Evolutionary conservation across 2,797 vertebrate genomes (phyloP).

Genomic region (Bradypodion pumilum): DNA sequence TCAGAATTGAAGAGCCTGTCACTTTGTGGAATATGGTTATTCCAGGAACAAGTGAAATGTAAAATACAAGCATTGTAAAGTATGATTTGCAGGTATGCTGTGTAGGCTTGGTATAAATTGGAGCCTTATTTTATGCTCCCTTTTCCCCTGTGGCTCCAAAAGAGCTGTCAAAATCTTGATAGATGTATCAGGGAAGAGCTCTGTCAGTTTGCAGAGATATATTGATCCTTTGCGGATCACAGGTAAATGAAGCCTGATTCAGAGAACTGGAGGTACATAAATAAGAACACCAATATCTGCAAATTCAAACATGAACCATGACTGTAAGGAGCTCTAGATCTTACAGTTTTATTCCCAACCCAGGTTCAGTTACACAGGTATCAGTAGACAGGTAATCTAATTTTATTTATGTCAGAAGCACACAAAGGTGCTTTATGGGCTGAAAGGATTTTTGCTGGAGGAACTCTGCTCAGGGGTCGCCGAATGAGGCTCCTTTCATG

Average conservation of each 20-base stretch:
- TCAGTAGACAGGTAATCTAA: neutral
- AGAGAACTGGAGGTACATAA: conserved; percentile 25
- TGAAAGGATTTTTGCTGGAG: too few species aligned
- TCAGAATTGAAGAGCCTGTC: neutral
- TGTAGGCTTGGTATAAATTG: neutral
- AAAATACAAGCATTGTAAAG: neutral
- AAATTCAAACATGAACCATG: neutral
- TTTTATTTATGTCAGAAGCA: too few species aligned
- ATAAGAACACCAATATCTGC: conserved; percentile 8
- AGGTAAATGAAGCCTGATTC: conserved; percentile 23
- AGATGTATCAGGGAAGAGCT: conserved; percentile 23
- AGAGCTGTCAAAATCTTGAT: neutral
- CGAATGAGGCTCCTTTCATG: too few species aligned
- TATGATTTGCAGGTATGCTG: neutral
- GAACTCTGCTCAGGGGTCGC: too few species aligned
- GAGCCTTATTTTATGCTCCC: neutral
- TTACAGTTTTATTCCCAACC: neutral
- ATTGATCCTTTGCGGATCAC: conserved; percentile 8
- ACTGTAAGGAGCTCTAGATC: neutral
- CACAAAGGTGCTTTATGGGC: too few species aligned
- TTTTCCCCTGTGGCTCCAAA: neutral
- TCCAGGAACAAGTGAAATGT: neutral
- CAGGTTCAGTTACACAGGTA: neutral
- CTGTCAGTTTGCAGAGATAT: conserved; percentile 13
- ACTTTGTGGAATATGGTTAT: too few species aligned